Base-by-base conservation (phyloP, 1,140 invertebrate species). In the Octopus bimaculoides region DNA sequence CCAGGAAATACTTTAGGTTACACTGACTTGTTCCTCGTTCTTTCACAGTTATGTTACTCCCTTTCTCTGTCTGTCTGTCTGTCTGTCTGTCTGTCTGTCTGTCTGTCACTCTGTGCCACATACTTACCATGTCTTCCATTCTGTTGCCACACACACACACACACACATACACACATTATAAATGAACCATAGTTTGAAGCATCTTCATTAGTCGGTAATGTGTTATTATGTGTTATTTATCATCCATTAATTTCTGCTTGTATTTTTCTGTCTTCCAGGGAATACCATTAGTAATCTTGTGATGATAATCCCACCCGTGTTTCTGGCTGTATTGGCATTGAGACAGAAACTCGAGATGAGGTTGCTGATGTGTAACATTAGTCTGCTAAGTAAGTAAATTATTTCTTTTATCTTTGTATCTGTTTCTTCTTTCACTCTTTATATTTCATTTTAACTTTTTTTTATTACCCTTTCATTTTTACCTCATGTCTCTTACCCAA, bases 211-310 rank as follows among this genome's bases (percentile, higher is more conserved):
- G 26, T 41, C 26, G 3, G 26, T 41, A 41, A 41, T 41, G 26
- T 41, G 26, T 41, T 41, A 41, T 41, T 41, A 41, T 41, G 26
- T 1, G 2, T 66, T 66, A 66, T 66, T 66, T 66, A 66, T n/a
- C n/a, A n/a, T n/a, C n/a, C 12, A n/a, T 66, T 14, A 66, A 75
- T 75, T 52, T 9, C 8, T 75, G 5, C 17, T 75, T 75, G 17
- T 61, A 55, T 75, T 76, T 76, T 71, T 78, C 12, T 81, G 12
- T 77, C 54, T 85, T 86, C 52, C 84, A 87, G 88, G 90, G 91
- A 92, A 92, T 80, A 91, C 91, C 12, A 52, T 92, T 4, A 90
- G 88, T 82, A 92, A 92, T 85, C 77, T 90, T 26, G 82, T 87
- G 5, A 90, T 92, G 86, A 91, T 92, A 12, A 81, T 91, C 14